Evolutionary conservation across 1,140 invertebrate genomes (phyloP).

Genomic region (Drosophila pectinifera): DNA sequence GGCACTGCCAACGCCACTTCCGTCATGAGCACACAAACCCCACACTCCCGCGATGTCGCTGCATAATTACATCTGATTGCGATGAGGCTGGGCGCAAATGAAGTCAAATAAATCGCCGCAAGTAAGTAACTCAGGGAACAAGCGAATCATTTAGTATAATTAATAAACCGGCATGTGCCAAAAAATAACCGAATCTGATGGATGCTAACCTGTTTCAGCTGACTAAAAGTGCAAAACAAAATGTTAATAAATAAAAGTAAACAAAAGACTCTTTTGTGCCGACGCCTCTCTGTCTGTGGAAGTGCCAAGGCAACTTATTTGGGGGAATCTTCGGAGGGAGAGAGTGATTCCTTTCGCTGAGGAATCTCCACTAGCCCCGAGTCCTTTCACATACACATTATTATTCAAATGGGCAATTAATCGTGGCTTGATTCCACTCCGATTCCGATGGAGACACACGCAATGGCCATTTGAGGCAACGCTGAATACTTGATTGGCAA

Average conservation of each 20-base stretch:
- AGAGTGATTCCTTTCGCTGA: neutral
- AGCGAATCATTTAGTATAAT: slow-evolving; percentile 52
- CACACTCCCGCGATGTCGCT: slow-evolving; percentile 33
- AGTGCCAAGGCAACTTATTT: slow-evolving; percentile 26
- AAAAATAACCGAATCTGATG: slow-evolving; percentile 29
- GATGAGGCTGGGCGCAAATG: slow-evolving; percentile 19
- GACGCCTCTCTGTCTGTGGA: slow-evolving; percentile 61
- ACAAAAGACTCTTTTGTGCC: slow-evolving; percentile 2
- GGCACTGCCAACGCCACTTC: slow-evolving; percentile 59
- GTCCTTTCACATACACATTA: slow-evolving; percentile 35
- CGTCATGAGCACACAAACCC: slow-evolving; percentile 54
- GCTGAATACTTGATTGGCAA: slow-evolving; percentile 77
- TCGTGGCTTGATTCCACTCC: slow-evolving; percentile 17
- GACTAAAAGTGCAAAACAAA: slow-evolving; percentile 8
- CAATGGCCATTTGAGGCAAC: slow-evolving; percentile 59
- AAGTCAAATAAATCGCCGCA: slow-evolving; percentile 32
- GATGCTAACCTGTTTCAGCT: slow-evolving; percentile 47
- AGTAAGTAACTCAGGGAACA: slow-evolving; percentile 44
- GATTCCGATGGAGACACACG: slow-evolving; percentile 43
- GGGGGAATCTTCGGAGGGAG: neutral
- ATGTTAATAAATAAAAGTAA: slow-evolving; percentile 11
- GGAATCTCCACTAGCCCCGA: neutral
- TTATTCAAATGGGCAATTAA: slow-evolving; percentile 75
- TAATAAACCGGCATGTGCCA: slow-evolving; percentile 46
- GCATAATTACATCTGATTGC: slow-evolving; percentile 78